Evolutionary conservation across 2,113 vertebrate genomes (phyloP).

Genomic region (Phylloscopus trochilus): DNA sequence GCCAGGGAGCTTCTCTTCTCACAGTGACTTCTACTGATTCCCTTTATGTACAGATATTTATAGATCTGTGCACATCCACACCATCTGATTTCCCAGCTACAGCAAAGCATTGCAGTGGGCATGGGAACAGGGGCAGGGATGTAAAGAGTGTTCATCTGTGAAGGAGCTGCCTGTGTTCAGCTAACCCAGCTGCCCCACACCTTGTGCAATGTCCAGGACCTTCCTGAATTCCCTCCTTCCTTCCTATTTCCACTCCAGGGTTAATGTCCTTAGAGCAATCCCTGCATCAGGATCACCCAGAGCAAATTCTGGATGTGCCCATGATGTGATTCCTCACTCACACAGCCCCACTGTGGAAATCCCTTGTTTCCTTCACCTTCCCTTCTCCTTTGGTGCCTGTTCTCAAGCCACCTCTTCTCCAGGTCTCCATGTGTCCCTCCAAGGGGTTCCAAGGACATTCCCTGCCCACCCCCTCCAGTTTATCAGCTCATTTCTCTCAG

Average conservation of each 20-base stretch:
- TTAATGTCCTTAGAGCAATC: accelerated
- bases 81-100: background rate
- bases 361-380: accelerated
- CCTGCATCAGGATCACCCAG: background rate
- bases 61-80: accelerated
- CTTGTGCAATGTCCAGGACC: background rate
- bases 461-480: background rate
- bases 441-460: background rate
- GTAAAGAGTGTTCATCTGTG: background rate
- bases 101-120: background rate
- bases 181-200: background rate
- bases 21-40: background rate
- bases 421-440: background rate
- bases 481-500: background rate
- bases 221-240: background rate
- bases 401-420: background rate
- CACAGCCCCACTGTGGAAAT: background rate
- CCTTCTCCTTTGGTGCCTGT: background rate
- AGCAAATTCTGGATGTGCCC: background rate
- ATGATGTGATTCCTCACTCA: background rate
- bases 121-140: background rate
- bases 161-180: background rate
- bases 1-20: background rate
- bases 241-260: background rate
- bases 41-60: background rate